phyloP scores from a whole-genome alignment of 92 coral and sea anemone species.

The Bergia puertoricense region DNA sequence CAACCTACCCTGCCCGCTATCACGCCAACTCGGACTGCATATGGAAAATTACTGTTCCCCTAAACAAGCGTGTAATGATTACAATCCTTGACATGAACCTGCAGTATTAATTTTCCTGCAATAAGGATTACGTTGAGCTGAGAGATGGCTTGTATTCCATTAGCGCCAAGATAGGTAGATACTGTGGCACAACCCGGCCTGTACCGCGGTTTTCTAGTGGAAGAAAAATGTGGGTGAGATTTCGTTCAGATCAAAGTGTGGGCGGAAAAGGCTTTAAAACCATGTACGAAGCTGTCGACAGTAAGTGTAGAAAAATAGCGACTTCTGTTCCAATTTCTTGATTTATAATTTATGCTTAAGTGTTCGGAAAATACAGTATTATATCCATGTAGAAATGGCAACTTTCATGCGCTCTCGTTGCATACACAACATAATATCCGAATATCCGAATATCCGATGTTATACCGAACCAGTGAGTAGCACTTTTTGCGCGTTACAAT shows the following conservation, averaged over 20 bases:
- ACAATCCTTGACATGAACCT: background rate
- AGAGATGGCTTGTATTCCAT: background rate
- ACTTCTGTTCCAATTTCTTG: background rate
- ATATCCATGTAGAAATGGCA: no score
- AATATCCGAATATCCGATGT: no score
- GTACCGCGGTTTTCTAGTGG: background rate
- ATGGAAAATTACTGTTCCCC: constrained; percentile 6
- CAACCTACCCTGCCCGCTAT: background rate
- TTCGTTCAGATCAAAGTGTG: background rate
- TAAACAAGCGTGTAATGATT: background rate
- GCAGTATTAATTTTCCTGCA: background rate
- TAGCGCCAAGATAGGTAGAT: background rate
- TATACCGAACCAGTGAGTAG: no score
- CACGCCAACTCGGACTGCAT: background rate
- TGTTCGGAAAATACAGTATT: no score
- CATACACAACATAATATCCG: no score
- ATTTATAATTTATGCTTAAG: no score
- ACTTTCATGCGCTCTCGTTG: no score
- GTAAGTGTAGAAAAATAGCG: background rate
- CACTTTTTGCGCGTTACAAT: no score
- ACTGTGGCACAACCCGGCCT: background rate
- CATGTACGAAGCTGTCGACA: background rate
- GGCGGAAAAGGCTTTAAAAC: background rate
- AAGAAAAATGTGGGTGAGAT: constrained; percentile 8
- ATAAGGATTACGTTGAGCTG: background rate